phyloP scores from a whole-genome alignment of 2,888 invertebrate genomes.

The Yponomeuta sedellus region DNA sequence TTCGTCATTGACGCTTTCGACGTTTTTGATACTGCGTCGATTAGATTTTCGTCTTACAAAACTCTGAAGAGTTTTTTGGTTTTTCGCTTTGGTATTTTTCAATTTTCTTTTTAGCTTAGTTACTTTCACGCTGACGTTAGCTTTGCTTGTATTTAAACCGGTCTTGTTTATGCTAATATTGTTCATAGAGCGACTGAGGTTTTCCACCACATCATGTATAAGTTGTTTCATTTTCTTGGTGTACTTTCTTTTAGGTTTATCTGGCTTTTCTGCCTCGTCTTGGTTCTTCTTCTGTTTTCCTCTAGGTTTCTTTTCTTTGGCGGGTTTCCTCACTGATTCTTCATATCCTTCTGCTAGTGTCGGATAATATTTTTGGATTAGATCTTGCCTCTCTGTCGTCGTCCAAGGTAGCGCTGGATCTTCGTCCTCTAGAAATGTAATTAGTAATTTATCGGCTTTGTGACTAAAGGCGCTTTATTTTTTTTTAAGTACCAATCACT shows the following conservation, averaged over 20 bases:
- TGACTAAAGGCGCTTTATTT: background rate
- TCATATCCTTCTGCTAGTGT: constrained; percentile 77
- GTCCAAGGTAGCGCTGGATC: constrained; percentile 74
- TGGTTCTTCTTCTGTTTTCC: constrained; percentile 42
- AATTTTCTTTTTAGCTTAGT: constrained; percentile 61
- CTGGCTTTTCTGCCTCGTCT: constrained; percentile 37
- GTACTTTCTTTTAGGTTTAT: constrained; percentile 58
- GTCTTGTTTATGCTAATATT: constrained; percentile 30
- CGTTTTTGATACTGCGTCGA: constrained; percentile 39
- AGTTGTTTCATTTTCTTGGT: constrained; percentile 46
- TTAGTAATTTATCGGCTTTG: background rate
- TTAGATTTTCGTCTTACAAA: constrained; percentile 48
- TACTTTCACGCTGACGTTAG: constrained; percentile 53
- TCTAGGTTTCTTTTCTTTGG: constrained; percentile 56
- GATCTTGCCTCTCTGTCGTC: constrained; percentile 81
- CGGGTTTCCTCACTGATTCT: constrained; percentile 71
- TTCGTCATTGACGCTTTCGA: constrained; percentile 20
- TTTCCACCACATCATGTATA: constrained; percentile 28
- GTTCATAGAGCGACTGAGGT: constrained; percentile 42
- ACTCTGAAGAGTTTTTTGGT: constrained; percentile 58
- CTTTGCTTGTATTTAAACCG: constrained; percentile 40
- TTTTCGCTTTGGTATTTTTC: constrained; percentile 40
- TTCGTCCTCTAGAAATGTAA: constrained; percentile 46
- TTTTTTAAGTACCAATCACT: background rate
- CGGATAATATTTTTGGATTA: constrained; percentile 79